Percentiles rank a stretch among this genome's conserved stretches.
Conservation (phyloP, 2,797 vertebrate genomes). For the Poecilia velifera region DNA sequence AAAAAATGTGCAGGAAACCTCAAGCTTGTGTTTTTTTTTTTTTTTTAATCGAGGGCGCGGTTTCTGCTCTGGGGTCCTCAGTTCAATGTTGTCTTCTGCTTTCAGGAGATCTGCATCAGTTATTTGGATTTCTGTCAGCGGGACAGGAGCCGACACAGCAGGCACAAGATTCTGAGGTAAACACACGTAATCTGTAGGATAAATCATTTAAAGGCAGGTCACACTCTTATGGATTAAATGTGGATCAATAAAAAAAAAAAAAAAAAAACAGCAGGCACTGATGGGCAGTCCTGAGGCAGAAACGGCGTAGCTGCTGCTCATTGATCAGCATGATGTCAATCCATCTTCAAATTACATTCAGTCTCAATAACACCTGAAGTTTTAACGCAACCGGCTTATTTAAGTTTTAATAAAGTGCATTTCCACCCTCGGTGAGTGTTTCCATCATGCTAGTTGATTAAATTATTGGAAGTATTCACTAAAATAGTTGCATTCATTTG, state of each 20-base stretch:
- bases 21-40: neutral
- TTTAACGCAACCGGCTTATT: slow-evolving; percentile 24
- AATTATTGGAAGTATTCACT: slow-evolving; percentile 30
- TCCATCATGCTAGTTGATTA: slow-evolving; percentile 14
- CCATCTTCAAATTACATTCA: slow-evolving; percentile 26
- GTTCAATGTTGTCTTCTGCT: slow-evolving; percentile 33
- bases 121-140: slow-evolving; percentile 97
- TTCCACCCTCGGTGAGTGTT: slow-evolving; percentile 8
- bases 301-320: slow-evolving; percentile 37
- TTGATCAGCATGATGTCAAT: slow-evolving; percentile 60
- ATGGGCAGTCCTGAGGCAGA: slow-evolving; percentile 28
- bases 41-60: neutral
- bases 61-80: slow-evolving; percentile 4
- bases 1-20: neutral
- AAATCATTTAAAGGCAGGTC: slow-evolving; percentile 33
- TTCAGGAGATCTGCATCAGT: slow-evolving; percentile 97
- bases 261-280: slow-evolving; percentile 22
- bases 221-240: slow-evolving; percentile 34
- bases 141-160: slow-evolving; percentile 93
- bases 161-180: slow-evolving; percentile 96
- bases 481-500: slow-evolving; percentile 6
- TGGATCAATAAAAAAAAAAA: slow-evolving; percentile 61
- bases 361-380: neutral
- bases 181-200: slow-evolving; percentile 41
- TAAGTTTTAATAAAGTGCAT: slow-evolving; percentile 28